A percentile compares a stretch with the other conserved stretches of the same genome.
phyloP scores from a whole-genome alignment of 35 echinoderm and acorn worm genomes.

The Acanthaster planci region DNA sequence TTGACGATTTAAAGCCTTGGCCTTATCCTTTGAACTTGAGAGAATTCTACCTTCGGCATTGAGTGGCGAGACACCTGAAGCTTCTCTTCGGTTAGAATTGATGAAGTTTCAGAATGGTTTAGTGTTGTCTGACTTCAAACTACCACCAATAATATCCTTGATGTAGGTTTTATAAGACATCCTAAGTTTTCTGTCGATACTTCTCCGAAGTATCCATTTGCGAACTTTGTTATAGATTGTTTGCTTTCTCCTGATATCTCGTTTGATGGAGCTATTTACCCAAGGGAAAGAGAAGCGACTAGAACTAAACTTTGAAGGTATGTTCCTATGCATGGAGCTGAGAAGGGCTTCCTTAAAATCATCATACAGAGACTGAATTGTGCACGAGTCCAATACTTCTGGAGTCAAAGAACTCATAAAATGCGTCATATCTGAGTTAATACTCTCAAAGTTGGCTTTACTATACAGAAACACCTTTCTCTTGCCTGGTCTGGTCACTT shows the following conservation, averaged over 20 bases:
- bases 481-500: conserved; percentile 35
- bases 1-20: conserved; percentile 29
- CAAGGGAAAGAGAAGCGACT: conserved; percentile 42
- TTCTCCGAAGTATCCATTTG: conserved; percentile 18
- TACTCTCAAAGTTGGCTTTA: conserved; percentile 53
- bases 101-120: conserved; percentile 64
- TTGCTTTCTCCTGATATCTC: conserved; percentile 46
- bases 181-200: conserved; percentile 18
- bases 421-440: conserved; percentile 16
- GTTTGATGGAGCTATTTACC: conserved; percentile 42
- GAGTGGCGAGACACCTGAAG: conserved; percentile 36
- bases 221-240: conserved; percentile 36
- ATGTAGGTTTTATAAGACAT: conserved; percentile 33
- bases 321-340: conserved; percentile 37
- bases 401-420: conserved; percentile 32
- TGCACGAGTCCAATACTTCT: not conserved
- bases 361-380: conserved; percentile 36
- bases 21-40: conserved; percentile 43
- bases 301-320: conserved; percentile 39
- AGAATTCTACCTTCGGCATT: not conserved
- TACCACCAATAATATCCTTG: conserved; percentile 42
- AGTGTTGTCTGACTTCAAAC: conserved; percentile 32
- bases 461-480: conserved; percentile 47
- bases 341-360: conserved; percentile 38
- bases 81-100: conserved; percentile 38